phyloP scores from a whole-genome alignment of 2,888 invertebrate species.

The Nomada ferruginata region DNA sequence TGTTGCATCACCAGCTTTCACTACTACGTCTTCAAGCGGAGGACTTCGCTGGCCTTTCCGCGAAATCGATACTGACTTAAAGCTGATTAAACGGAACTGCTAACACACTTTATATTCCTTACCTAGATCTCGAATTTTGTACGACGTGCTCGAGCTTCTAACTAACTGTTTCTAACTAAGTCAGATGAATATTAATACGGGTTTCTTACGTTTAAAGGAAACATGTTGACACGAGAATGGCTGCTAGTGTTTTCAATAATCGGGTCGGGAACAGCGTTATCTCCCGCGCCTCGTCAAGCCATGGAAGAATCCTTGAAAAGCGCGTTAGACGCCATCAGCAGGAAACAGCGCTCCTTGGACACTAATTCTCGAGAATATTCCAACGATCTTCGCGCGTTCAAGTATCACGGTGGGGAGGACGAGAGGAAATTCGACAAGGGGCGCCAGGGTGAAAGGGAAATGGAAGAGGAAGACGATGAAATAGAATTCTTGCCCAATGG shows the following conservation, averaged over 20 bases:
- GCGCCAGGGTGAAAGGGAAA: conserved; percentile 64
- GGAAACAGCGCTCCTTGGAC: conserved; percentile 83
- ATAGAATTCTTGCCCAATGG: conserved; percentile 77
- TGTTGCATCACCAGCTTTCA: conserved; percentile 47
- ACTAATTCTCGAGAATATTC: conserved; percentile 75
- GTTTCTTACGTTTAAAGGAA: neutral
- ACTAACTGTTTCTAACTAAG: neutral
- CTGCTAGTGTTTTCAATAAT: conserved; percentile 60
- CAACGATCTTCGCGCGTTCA: conserved; percentile 76
- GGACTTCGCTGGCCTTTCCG: conserved; percentile 50
- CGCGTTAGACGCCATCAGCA: conserved; percentile 84
- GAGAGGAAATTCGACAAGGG: conserved; percentile 73
- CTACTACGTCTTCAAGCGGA: conserved; percentile 54
- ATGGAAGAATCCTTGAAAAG: conserved; percentile 83
- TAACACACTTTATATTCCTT: conserved; percentile 15
- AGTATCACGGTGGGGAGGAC: conserved; percentile 72
- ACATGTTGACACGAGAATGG: conserved; percentile 67
- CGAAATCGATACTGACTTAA: conserved; percentile 54
- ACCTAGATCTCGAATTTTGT: neutral
- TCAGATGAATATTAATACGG: neutral
- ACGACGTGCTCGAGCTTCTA: neutral
- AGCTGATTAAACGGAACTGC: conserved; percentile 43
- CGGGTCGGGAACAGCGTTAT: conserved; percentile 63
- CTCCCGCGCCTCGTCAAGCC: conserved; percentile 64
- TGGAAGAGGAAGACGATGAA: conserved; percentile 69